These are phyloP conservation scores for Nipponacmea schrenckii DNA, from an alignment of 2,888 invertebrate species.

Conservation along the genomic window DNA sequence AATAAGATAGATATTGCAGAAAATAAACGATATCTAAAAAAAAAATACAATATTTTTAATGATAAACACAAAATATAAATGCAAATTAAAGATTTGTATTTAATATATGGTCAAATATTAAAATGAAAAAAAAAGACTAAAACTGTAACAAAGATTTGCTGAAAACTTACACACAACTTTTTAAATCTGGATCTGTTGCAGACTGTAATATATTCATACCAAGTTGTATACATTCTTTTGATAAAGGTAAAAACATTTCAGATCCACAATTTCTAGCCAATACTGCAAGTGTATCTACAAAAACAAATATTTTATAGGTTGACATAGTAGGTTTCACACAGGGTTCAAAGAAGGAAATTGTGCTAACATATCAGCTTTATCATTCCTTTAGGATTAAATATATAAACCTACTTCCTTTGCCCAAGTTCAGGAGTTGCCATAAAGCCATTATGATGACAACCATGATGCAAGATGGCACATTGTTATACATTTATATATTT, in stretches of 20 bases:
- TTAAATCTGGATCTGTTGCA: conserved; percentile 79
- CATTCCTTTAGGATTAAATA: no score
- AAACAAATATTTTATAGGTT: background rate
- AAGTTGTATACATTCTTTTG: conserved; percentile 76
- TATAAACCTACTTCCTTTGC: no score
- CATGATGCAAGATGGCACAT: no score
- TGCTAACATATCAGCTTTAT: no score
- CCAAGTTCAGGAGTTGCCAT: no score
- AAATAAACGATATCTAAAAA: conserved; percentile 76
- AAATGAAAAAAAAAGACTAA: no score
- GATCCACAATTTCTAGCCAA: conserved; percentile 79
- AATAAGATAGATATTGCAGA: conserved; percentile 78
- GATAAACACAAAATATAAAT: background rate
- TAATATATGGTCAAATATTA: no score
- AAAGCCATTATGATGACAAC: no score
- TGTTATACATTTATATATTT: no score
- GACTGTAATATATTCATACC: conserved; percentile 75
- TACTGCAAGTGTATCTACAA: conserved; percentile 77
- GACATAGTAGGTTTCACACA: no score
- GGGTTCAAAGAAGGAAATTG: no score
- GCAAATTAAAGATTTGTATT: background rate
- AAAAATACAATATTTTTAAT: conserved; percentile 11
- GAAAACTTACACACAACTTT: conserved; percentile 72
- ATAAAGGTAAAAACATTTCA: conserved; percentile 77
- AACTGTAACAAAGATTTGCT: no score